These are phyloP conservation scores for Neosilurus mollespiculum DNA, from an alignment of 2,797 vertebrate genomes.

Conservation along the genomic window DNA sequence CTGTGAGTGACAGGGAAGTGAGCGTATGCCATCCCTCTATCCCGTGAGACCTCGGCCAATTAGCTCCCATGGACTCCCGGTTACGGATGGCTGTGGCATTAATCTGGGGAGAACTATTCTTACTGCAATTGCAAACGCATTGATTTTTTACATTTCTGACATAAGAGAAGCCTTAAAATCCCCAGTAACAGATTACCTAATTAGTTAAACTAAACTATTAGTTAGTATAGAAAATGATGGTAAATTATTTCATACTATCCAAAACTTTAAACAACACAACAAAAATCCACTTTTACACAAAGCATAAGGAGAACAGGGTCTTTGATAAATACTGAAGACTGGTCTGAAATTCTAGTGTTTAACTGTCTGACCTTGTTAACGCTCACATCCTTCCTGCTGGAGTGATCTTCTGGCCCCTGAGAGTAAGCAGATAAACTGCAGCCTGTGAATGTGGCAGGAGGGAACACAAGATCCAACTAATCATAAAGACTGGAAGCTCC, in stretches of 20 bases:
- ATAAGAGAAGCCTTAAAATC: background rate
- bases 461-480: background rate
- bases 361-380: conserved; percentile 34
- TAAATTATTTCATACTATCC: background rate
- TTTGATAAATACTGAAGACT: background rate
- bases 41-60: too few relatives aligned
- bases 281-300: background rate
- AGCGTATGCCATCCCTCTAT: too few relatives aligned
- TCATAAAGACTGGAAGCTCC: background rate
- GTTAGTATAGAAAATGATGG: background rate
- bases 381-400: conserved; percentile 25
- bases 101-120: background rate
- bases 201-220: background rate
- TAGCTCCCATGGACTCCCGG: too few relatives aligned
- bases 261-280: background rate
- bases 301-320: background rate
- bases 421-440: conserved; percentile 39
- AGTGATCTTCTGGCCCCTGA: conserved; percentile 17
- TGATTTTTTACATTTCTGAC: background rate
- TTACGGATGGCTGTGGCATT: too few relatives aligned
- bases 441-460: conserved; percentile 16
- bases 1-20: too few relatives aligned
- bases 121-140: background rate
- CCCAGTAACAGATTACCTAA: background rate
- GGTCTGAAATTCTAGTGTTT: background rate